phyloP scores from a whole-genome alignment of 2,797 vertebrate species.

The Melanotaenia trifasciata region DNA sequence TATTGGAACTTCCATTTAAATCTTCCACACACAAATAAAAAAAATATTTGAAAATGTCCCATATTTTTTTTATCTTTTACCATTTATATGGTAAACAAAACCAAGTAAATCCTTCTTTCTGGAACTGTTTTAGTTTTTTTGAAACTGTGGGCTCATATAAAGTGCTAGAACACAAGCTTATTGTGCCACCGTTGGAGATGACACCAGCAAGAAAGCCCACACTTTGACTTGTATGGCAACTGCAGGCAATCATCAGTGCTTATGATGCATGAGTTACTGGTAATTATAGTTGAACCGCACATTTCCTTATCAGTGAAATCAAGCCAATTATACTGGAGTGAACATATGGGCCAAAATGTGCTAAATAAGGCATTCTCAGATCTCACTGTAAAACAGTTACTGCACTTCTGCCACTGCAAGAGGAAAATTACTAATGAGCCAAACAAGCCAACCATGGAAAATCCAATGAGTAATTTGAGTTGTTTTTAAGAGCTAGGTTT shows the following conservation, averaged over 20 bases:
- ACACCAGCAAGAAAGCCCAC: slow-evolving; percentile 40
- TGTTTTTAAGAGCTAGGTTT: slow-evolving; percentile 2
- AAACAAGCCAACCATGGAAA: slow-evolving; percentile 12
- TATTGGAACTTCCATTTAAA: background rate
- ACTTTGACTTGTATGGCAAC: slow-evolving; percentile 24
- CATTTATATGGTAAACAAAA: background rate
- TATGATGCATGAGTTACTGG: slow-evolving; percentile 22
- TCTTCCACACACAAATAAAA: background rate
- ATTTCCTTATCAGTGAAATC: slow-evolving; percentile 45
- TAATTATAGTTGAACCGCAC: slow-evolving; percentile 39
- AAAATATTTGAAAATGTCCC: background rate
- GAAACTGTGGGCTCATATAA: background rate
- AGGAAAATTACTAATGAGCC: slow-evolving; percentile 13
- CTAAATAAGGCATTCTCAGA: slow-evolving; percentile 18
- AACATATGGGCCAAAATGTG: slow-evolving; percentile 13
- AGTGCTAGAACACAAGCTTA: background rate
- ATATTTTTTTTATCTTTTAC: background rate
- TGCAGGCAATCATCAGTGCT: slow-evolving; percentile 35
- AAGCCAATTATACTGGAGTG: slow-evolving; percentile 25
- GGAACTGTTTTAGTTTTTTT: background rate
- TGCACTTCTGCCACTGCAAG: background rate
- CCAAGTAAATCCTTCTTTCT: background rate
- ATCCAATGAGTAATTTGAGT: background rate
- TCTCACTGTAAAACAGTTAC: slow-evolving; percentile 1
- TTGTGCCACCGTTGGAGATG: slow-evolving; percentile 15